Conservation (phyloP, 2,113 vertebrate species). For the Podarcis cretensis region DNA sequence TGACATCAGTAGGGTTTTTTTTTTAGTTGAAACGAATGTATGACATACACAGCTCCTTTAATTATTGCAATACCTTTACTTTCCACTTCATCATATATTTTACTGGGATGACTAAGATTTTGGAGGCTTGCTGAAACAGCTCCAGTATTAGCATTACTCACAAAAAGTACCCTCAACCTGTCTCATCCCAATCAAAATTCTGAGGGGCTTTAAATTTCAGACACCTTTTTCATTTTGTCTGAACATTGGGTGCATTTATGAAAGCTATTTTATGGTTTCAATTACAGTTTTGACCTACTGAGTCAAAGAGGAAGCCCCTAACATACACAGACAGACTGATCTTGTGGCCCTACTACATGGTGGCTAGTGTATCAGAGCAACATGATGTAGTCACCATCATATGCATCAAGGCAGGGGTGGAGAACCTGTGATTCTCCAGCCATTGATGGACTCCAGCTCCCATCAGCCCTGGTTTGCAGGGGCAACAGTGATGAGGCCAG, state of each 20-base stretch:
- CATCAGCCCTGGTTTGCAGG: too few relatives aligned
- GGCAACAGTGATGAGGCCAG: background rate
- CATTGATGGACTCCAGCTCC: too few relatives aligned
- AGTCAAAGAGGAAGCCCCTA: too few relatives aligned
- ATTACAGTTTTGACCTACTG: too few relatives aligned
- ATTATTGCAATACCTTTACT: slow-evolving; percentile 75
- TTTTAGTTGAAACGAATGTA: slow-evolving; percentile 65
- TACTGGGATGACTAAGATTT: slow-evolving; percentile 67
- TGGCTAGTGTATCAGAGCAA: too few relatives aligned
- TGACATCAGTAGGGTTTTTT: slow-evolving; percentile 69
- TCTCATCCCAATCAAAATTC: slow-evolving; percentile 42
- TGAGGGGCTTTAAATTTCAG: slow-evolving; percentile 51
- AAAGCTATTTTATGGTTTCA: background rate
- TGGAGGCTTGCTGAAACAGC: slow-evolving; percentile 73
- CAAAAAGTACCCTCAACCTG: slow-evolving; percentile 63
- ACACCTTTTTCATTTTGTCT: slow-evolving; percentile 32
- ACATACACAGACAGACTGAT: too few relatives aligned
- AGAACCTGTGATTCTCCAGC: too few relatives aligned
- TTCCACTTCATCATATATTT: slow-evolving; percentile 68
- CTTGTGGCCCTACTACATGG: too few relatives aligned
- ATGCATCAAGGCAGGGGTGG: background rate
- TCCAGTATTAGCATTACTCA: slow-evolving; percentile 58
- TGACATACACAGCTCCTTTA: slow-evolving; percentile 66
- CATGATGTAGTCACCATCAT: background rate
- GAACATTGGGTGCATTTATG: background rate